Conservation (phyloP, 2,888 invertebrate species). For the Peribatodes rhomboidaria region DNA sequence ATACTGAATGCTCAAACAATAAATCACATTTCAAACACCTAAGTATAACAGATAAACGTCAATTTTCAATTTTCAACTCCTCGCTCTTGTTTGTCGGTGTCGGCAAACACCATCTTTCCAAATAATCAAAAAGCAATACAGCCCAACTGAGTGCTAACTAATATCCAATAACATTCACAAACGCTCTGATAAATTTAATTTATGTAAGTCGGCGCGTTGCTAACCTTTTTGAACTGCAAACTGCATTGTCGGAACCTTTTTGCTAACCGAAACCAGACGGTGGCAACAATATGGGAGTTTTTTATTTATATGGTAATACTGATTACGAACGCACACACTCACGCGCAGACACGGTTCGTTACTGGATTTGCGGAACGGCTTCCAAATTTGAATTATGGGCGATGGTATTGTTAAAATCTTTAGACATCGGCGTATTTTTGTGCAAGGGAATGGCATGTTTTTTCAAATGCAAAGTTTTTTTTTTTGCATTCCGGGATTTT, state of each 20-base stretch:
- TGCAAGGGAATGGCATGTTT: neutral
- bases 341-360: constrained; percentile 73
- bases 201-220: constrained; percentile 40
- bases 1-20: too few relatives aligned
- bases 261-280: constrained; percentile 57
- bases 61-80: neutral
- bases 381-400: constrained; percentile 78
- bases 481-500: neutral
- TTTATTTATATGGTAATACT: constrained; percentile 35
- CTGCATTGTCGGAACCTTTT: constrained; percentile 51
- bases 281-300: constrained; percentile 39
- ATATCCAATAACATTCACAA: constrained; percentile 40
- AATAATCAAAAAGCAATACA: constrained; percentile 19
- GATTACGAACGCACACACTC: constrained; percentile 49
- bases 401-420: constrained; percentile 48
- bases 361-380: constrained; percentile 74
- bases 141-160: constrained; percentile 36
- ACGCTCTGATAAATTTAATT: constrained; percentile 38
- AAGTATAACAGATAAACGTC: neutral
- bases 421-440: constrained; percentile 17
- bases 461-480: neutral
- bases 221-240: constrained; percentile 26
- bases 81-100: constrained; percentile 15
- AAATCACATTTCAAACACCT: too few relatives aligned
- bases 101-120: constrained; percentile 16